Base-by-base conservation (phyloP, 2,888 invertebrate genomes). In the Lasioglossum lativentre region DNA sequence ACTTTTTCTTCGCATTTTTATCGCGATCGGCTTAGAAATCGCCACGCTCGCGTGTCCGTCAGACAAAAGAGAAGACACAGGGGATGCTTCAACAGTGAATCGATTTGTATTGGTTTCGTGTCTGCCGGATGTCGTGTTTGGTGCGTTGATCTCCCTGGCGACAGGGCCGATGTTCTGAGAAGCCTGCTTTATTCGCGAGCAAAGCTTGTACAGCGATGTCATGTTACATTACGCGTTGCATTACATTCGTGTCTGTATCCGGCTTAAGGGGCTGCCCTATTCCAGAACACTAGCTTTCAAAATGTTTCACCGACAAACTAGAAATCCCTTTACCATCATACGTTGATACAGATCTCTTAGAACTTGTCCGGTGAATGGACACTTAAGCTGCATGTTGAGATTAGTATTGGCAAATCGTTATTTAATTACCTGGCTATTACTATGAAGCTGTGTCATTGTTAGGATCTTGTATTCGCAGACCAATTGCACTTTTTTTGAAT, bases 71-170 rank as follows among this genome's bases (percentile, higher is more conserved):
- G 40, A 72, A 63, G 30, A 63, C 30, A 63, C 30, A 16, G 63
- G 63, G 27, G 63, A 63, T 63, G 66, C 19, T 66, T 2, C 34
- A n/a, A 3, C 4, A 30, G 23, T 14, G 10, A 34, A 66, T 66
- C 66, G 66, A 42, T 72, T 72, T 42, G 27, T 42, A 42, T 42
- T 27, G 71, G 66, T 66, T 66, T 66, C 66, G 34, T 66, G 19
- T 66, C 14, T 66, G 66, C 66, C 66, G 66, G 66, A 66, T 66
- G 34, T 63, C 66, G 66, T 34, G 66, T 66, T 66, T 66, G 66
- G 30, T 63, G 66, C 66, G 34, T 66, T 34, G 66, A 66, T 66
- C 66, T 34, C 34, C 66, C 66, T 23, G 66, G 19, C 66, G 66
- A 66, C 66, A 66, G 34, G 3, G 66, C 66, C 66, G 8, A 30